Base-by-base conservation (phyloP, 1,140 invertebrate genomes). In the Panulirus ornatus region DNA sequence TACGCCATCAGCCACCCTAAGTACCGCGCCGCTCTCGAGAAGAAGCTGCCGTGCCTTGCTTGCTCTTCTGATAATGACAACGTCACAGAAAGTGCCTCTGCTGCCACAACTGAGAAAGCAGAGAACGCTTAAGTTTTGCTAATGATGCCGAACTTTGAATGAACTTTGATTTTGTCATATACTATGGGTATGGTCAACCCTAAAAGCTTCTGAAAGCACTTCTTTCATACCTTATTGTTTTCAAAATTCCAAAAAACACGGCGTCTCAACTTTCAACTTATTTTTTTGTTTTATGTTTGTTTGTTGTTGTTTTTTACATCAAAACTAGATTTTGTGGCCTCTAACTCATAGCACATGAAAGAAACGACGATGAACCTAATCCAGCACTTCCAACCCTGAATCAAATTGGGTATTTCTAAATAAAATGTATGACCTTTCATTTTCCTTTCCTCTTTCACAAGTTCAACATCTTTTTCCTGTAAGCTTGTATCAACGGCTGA, bases 1-100 rank as follows among this genome's bases (percentile, higher is more conserved):
- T 75, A 75, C 38, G 42, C 73, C 73, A 75, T 75, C 73, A 75
- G 73, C 42, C 73, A 75, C 42, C 73, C 73, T 34, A 75, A 40
- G 73, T 75, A 75, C 73, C 73, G 73, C 6, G 36, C 40, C 30
- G 36, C 40, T 36, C 22, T 44, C 0, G 58, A 66, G 58, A 66
- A 66, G 58, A 75, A 44, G 73, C 73, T 75, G 14, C 44, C 44
- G 44, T 47, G 14, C 14, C 14, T 14, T 47, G 44, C 44, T 47
- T 47, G 5, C 14, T 47, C 5, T 47, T 6, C 5, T 47, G 14
- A 47, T 47, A 27, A 66, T 30, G 58, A 66, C 5, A 30, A 1
- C 9, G 11, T 6, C n/a, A 3, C n/a, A 3, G 27, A 30, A 22
- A 30, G n/a, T 30, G 16, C 58, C 6, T 30, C 58, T 66, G 11